phyloP scores from a whole-genome alignment of 2,113 vertebrate genomes.

The Astur gentilis region DNA sequence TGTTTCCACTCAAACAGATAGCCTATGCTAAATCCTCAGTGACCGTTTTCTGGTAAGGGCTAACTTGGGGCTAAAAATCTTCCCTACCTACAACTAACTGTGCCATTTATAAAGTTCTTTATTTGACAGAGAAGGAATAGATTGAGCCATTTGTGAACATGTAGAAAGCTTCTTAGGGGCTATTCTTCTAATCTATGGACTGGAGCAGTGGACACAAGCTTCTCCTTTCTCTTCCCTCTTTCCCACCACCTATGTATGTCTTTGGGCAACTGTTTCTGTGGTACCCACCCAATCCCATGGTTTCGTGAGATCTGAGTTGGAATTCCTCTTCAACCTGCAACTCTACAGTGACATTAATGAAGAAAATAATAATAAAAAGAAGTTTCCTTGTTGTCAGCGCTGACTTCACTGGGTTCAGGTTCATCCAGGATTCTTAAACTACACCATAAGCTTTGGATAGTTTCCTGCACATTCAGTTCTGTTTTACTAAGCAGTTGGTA shows the following conservation, averaged over 20 bases:
- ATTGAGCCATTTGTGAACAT: neutral
- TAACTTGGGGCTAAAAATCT: neutral
- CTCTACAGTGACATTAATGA: neutral
- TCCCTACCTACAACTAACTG: neutral
- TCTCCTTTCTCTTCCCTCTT: neutral
- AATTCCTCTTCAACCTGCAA: neutral
- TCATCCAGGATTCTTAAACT: neutral
- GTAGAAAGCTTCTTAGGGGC: neutral
- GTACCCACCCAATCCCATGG: neutral
- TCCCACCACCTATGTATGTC: neutral
- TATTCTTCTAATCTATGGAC: neutral
- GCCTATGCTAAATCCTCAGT: neutral
- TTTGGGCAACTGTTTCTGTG: neutral
- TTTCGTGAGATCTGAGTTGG: neutral
- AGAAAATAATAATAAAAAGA: neutral
- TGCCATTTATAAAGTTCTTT: neutral
- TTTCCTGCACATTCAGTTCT: neutral
- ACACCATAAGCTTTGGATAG: neutral
- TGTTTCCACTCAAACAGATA: neutral
- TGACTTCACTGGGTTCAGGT: neutral
- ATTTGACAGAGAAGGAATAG: neutral
- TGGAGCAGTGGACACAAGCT: neutral
- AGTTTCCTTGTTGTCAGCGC: neutral
- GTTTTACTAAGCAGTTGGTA: neutral
- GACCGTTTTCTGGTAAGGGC: neutral